phyloP scores from a whole-genome alignment of 1,140 invertebrate species.

The Bombus consobrinus region DNA sequence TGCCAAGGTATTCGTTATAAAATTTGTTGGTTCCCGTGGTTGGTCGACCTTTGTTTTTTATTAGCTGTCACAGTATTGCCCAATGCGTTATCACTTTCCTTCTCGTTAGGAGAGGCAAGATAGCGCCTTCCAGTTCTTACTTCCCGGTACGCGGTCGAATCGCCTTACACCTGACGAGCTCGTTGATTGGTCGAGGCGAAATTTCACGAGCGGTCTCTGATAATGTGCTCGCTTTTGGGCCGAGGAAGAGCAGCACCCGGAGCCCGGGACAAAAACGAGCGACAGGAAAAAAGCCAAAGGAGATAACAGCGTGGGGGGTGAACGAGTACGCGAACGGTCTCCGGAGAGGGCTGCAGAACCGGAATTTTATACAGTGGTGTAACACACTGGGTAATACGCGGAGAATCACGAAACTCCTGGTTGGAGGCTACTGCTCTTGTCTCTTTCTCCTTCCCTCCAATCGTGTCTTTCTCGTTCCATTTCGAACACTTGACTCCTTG shows the following conservation, averaged over 20 bases:
- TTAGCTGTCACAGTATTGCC: slow-evolving; percentile 39
- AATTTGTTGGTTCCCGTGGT: not conserved
- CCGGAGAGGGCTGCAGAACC: slow-evolving; percentile 75
- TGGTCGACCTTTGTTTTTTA: not conserved
- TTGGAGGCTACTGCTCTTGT: slow-evolving; percentile 48
- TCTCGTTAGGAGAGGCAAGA: slow-evolving; percentile 41
- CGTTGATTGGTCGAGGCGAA: slow-evolving; percentile 70
- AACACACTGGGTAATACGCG: slow-evolving; percentile 76
- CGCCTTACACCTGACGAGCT: slow-evolving; percentile 59
- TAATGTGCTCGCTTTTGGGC: slow-evolving; percentile 67
- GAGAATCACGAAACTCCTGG: slow-evolving; percentile 70
- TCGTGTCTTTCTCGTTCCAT: not conserved
- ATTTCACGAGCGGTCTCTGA: slow-evolving; percentile 63
- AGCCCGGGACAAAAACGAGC: slow-evolving; percentile 66
- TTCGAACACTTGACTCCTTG: not conserved
- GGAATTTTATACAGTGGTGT: slow-evolving; percentile 82
- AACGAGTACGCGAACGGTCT: slow-evolving; percentile 56
- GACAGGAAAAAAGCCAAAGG: slow-evolving; percentile 58
- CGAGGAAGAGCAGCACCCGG: slow-evolving; percentile 45
- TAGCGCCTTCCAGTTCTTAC: slow-evolving; percentile 26
- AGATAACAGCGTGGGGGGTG: slow-evolving; percentile 66
- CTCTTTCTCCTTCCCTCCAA: not conserved
- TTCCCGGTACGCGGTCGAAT: slow-evolving; percentile 16
- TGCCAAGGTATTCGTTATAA: not conserved
- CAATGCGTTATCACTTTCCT: slow-evolving; percentile 47